A percentile compares a stretch with the other conserved stretches of the same genome.
Conservation (phyloP, 2,888 invertebrate species). For the Seira sanloemensis region DNA sequence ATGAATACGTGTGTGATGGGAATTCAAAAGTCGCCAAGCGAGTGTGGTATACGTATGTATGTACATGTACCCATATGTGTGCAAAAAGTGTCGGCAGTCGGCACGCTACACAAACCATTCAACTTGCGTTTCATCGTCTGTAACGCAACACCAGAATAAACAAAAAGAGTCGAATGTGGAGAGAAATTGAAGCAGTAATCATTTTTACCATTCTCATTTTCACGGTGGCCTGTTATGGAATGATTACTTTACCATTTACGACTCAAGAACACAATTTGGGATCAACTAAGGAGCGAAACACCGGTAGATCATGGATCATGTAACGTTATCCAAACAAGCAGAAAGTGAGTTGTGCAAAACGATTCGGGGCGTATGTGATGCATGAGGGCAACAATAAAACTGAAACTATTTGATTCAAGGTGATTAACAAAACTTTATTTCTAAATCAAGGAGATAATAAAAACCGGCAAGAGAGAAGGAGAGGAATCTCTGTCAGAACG, state of each 20-base stretch:
- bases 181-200: neutral
- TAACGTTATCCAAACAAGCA: neutral
- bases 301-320: neutral
- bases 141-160: neutral
- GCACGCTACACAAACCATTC: conserved; percentile 50
- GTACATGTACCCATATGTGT: neutral
- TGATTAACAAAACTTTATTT: conserved; percentile 1
- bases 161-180: neutral
- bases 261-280: conserved; percentile 5
- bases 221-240: conserved; percentile 38
- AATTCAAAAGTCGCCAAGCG: conserved; percentile 27
- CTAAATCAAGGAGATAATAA: neutral
- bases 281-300: neutral
- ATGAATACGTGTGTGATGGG: conserved; percentile 23
- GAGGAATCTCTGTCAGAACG: no score
- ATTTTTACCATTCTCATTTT: conserved; percentile 19
- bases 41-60: conserved; percentile 8
- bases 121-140: neutral
- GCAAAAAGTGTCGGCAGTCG: conserved; percentile 26
- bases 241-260: conserved; percentile 25
- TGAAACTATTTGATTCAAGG: neutral
- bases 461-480: neutral
- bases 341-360: neutral
- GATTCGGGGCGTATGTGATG: no score
- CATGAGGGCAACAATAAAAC: no score